Percentiles rank a stretch among this genome's conserved stretches.
Conservation (phyloP, 35 echinoderm and acorn worm genomes). For the Lytechinus pictus region DNA sequence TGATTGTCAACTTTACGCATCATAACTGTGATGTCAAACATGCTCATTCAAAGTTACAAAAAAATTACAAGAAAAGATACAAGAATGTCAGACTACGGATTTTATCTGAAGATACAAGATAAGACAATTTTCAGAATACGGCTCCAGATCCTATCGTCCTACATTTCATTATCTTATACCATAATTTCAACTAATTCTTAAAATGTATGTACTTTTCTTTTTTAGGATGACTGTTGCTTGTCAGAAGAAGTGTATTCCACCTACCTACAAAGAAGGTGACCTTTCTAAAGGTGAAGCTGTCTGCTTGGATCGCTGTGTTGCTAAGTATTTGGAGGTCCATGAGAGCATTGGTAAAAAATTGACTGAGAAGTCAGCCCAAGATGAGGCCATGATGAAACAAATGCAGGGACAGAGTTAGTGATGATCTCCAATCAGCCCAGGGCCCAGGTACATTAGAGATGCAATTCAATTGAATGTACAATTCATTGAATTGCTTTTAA, state of each 20-base stretch:
- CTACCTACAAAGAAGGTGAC: slow-evolving; percentile 93
- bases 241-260: slow-evolving; percentile 86
- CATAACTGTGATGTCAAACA: too few species aligned
- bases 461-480: too few species aligned
- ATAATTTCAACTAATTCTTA: too few species aligned
- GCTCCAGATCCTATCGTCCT: too few species aligned
- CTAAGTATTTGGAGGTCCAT: slow-evolving; percentile 97
- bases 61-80: too few species aligned
- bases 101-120: too few species aligned
- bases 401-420: slow-evolving; percentile 60
- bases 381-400: slow-evolving; percentile 77
- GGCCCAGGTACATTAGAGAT: neutral
- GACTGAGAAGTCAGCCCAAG: slow-evolving; percentile 96
- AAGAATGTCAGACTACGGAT: too few species aligned
- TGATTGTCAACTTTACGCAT: too few species aligned
- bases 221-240: slow-evolving; percentile 91
- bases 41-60: too few species aligned
- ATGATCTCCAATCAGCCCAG: neutral
- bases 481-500: too few species aligned
- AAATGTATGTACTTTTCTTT: neutral
- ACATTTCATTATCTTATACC: too few species aligned
- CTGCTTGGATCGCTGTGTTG: slow-evolving; percentile 93
- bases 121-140: too few species aligned
- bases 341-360: slow-evolving; percentile 95
- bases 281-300: slow-evolving; percentile 93